These are phyloP conservation scores for Thecocarcelia acutangulata DNA, from an alignment of 2,888 invertebrate species.

Conservation along the genomic window DNA sequence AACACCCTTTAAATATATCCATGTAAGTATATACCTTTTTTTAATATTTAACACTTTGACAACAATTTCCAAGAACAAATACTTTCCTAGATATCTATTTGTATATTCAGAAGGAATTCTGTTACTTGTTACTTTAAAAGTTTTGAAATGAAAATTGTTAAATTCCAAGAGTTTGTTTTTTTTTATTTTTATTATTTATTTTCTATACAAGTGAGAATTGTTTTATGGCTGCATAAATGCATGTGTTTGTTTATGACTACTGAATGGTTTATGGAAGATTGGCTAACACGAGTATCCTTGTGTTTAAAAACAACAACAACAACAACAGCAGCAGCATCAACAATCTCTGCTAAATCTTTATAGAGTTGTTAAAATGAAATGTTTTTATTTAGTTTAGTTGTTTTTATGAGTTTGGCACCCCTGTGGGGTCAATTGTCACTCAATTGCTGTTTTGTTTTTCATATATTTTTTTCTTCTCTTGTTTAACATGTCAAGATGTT, in stretches of 20 bases:
- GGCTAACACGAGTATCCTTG: slow-evolving; percentile 17
- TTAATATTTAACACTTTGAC: slow-evolving; percentile 60
- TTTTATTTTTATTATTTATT: background rate
- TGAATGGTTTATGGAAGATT: slow-evolving; percentile 47
- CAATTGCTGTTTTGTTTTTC: background rate
- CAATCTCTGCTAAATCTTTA: background rate
- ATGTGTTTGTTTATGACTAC: slow-evolving; percentile 58
- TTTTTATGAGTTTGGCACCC: slow-evolving; percentile 56
- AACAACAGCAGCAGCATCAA: background rate
- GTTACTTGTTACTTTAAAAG: background rate
- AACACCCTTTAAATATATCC: no score
- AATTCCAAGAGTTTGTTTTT: slow-evolving; percentile 28
- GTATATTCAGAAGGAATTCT: background rate
- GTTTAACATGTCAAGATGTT: background rate
- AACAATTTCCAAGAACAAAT: slow-evolving; percentile 54
- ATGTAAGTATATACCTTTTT: background rate
- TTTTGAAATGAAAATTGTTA: background rate
- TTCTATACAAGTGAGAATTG: slow-evolving; percentile 14
- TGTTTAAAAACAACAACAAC: background rate
- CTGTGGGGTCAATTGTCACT: slow-evolving; percentile 50
- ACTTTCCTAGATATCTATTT: no score
- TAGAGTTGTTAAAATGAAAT: slow-evolving; percentile 34
- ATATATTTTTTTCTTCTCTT: background rate
- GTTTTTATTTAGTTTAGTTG: slow-evolving; percentile 26
- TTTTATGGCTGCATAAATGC: background rate